These are phyloP conservation scores for Apostichopus leukothele DNA, from an alignment of 53 echinoderm and acorn worm species.

Conservation along the genomic window DNA sequence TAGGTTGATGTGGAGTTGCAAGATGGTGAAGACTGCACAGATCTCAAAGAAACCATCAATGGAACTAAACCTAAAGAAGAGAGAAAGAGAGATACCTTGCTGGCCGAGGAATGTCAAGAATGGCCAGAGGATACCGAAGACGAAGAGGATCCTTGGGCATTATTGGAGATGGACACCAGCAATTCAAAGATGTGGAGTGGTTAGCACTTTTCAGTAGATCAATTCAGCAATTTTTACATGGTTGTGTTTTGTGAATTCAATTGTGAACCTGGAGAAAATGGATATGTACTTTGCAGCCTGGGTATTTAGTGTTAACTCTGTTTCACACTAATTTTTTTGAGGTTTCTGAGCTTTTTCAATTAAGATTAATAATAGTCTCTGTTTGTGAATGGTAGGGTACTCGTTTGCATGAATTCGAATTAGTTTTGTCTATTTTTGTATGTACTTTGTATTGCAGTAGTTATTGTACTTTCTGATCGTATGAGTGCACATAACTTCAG, in stretches of 20 bases:
- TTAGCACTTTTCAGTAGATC: conserved; percentile 33
- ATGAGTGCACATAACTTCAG: too few species aligned
- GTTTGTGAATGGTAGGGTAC: too few species aligned
- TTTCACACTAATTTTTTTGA: too few species aligned
- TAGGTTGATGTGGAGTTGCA: conserved; percentile 18
- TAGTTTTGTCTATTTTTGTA: too few species aligned
- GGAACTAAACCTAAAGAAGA: background rate
- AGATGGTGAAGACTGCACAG: conserved; percentile 1
- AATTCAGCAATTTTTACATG: background rate
- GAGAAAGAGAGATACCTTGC: conserved; percentile 44
- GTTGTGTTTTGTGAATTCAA: too few species aligned
- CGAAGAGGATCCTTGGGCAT: conserved; percentile 84
- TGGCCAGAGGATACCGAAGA: conserved; percentile 42
- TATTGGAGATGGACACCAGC: conserved; percentile 68
- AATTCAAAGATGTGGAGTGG: conserved; percentile 74
- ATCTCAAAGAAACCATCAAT: background rate
- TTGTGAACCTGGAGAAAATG: background rate
- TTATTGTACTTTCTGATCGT: too few species aligned
- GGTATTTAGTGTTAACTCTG: too few species aligned
- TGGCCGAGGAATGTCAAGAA: conserved; percentile 51
- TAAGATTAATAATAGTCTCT: too few species aligned
- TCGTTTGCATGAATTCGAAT: too few species aligned
- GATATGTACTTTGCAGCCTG: background rate
- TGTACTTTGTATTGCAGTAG: too few species aligned
- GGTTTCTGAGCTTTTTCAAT: too few species aligned